Evolutionary conservation across 2,113 vertebrate genomes (phyloP).

Genomic region (Tragelaphus buxtoni): DNA sequence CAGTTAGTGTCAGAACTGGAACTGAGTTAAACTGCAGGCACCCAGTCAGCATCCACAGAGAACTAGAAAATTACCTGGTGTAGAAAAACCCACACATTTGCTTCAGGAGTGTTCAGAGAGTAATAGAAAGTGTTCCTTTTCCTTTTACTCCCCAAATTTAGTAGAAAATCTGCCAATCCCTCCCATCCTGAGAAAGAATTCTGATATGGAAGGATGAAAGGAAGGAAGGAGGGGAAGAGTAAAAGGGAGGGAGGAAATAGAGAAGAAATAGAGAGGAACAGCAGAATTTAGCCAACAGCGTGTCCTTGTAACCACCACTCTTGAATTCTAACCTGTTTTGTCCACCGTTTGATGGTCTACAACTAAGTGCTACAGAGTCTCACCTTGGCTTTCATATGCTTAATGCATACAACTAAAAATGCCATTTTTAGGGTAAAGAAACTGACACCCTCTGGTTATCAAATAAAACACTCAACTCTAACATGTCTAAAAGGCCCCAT

Average conservation of each 20-base stretch:
- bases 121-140: not conserved
- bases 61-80: not conserved
- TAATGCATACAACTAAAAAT: not conserved
- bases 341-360: not conserved
- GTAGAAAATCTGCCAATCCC: not conserved
- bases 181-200: not conserved
- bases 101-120: not conserved
- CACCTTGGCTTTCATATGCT: not conserved
- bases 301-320: not conserved
- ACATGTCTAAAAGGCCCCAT: not conserved
- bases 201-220: not conserved
- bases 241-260: not conserved
- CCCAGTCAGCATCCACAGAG: not conserved
- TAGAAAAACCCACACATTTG: not conserved
- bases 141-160: not conserved
- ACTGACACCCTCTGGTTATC: not conserved
- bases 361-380: not conserved
- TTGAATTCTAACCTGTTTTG: not conserved
- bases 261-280: too few species aligned
- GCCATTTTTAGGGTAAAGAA: not conserved
- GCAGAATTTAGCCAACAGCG: not conserved
- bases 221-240: not conserved
- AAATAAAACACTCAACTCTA: not conserved
- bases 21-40: not conserved
- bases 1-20: not conserved